Percentiles rank a stretch among this genome's conserved stretches.
Conservation (phyloP, 2,888 invertebrate species). For the Diplolepis rosae region DNA sequence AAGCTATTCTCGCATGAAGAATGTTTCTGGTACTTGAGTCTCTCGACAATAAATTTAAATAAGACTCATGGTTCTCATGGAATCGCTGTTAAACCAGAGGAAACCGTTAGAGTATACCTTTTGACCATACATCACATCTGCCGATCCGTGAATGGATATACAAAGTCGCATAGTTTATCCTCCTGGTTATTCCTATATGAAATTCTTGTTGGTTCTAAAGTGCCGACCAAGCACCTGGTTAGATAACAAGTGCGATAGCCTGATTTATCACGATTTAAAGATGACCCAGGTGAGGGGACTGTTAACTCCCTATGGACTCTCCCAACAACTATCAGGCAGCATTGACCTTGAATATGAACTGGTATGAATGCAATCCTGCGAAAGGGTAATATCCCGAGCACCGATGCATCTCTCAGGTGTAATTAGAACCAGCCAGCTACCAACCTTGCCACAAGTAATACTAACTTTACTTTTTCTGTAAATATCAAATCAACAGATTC, state of each 20-base stretch:
- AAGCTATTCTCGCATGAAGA: constrained; percentile 29
- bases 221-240: constrained; percentile 11
- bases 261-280: constrained; percentile 25
- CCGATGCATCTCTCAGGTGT: constrained; percentile 10
- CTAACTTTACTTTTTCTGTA: not conserved
- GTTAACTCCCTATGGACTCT: not conserved
- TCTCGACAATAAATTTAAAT: constrained; percentile 26
- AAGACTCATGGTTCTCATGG: constrained; percentile 6
- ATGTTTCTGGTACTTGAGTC: constrained; percentile 18
- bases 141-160: constrained; percentile 28
- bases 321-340: not conserved
- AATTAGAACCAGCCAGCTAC: constrained; percentile 9
- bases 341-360: constrained; percentile 30
- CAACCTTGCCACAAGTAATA: not conserved
- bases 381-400: constrained; percentile 30
- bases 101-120: constrained; percentile 22
- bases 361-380: constrained; percentile 21
- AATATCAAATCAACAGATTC: not conserved
- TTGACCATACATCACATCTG: constrained; percentile 25
- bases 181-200: not conserved
- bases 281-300: constrained; percentile 17
- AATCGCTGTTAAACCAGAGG: constrained; percentile 1
- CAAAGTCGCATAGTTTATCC: constrained; percentile 22
- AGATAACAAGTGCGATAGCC: constrained; percentile 18
- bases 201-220: constrained; percentile 1